Conservation (phyloP, 2,888 invertebrate species). For the Pollenia labialis region DNA sequence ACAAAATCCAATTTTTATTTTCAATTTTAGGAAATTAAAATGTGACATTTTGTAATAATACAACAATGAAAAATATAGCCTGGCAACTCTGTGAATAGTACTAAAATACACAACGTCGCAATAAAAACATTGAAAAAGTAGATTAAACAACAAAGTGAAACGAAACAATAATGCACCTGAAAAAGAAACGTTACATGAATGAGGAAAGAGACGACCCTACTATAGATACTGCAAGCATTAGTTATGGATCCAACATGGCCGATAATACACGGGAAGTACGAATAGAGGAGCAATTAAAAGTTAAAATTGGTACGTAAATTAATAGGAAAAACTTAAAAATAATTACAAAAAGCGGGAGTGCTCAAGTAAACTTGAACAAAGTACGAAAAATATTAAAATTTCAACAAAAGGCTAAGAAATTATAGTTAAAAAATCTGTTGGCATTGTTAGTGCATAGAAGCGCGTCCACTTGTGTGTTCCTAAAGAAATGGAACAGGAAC, state of each 20-base stretch:
- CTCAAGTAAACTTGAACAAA: not conserved
- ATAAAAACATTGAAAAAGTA: constrained; percentile 44
- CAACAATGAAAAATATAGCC: not conserved
- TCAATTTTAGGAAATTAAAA: no score
- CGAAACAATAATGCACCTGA: constrained; percentile 79
- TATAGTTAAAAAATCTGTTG: constrained; percentile 77
- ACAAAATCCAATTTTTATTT: no score
- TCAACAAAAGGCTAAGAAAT: constrained; percentile 67
- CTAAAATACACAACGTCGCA: constrained; percentile 41
- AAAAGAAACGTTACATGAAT: constrained; percentile 81
- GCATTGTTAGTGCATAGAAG: constrained; percentile 71
- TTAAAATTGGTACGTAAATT: constrained; percentile 94
- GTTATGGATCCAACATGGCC: constrained; percentile 96
- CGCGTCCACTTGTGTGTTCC: constrained; percentile 73
- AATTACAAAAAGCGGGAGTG: constrained; percentile 48
- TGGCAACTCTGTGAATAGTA: constrained; percentile 56
- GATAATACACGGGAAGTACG: constrained; percentile 95
- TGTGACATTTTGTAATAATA: no score
- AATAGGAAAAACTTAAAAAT: constrained; percentile 74
- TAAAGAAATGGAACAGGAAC: constrained; percentile 69
- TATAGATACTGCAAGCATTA: constrained; percentile 79
- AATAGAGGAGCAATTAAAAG: constrained; percentile 96
- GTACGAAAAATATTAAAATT: constrained; percentile 56
- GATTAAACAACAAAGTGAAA: constrained; percentile 49
- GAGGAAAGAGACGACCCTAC: constrained; percentile 76